Evolutionary conservation across 2,888 invertebrate species (phyloP).

Genomic region (Pogonocherus hispidulus): DNA sequence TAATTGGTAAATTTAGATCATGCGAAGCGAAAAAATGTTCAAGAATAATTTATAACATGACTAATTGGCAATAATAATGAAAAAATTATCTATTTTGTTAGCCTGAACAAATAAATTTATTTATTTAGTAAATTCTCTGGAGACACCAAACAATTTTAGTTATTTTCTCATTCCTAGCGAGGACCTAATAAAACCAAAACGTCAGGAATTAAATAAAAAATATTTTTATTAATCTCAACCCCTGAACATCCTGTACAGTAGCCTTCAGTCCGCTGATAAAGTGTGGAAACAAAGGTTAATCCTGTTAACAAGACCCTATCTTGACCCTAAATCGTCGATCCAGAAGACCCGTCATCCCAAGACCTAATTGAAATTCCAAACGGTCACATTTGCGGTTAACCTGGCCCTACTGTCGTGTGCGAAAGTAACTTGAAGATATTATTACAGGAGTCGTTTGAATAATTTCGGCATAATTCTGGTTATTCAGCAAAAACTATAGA

Average conservation of each 20-base stretch:
- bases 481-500: conserved; percentile 10
- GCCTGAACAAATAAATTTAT: too few species aligned
- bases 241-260: background rate
- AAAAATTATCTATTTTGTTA: too few species aligned
- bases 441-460: background rate
- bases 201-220: too few species aligned
- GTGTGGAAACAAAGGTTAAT: conserved; percentile 4
- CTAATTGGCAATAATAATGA: too few species aligned
- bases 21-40: too few species aligned
- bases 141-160: too few species aligned
- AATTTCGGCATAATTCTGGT: background rate
- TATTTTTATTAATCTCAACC: too few species aligned
- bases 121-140: too few species aligned
- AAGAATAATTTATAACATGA: too few species aligned
- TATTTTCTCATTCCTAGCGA: too few species aligned
- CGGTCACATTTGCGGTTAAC: background rate
- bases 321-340: background rate
- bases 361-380: background rate
- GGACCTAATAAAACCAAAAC: too few species aligned
- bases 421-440: background rate
- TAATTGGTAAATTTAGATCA: too few species aligned
- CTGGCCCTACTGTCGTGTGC: background rate
- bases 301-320: background rate
- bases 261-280: background rate
- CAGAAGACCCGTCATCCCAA: background rate